Evolutionary conservation across 64 coral and sea anemone genomes (phyloP), one percentile per base, ranked within the genome.

Genomic region (Actinia tenebrosa): DNA sequence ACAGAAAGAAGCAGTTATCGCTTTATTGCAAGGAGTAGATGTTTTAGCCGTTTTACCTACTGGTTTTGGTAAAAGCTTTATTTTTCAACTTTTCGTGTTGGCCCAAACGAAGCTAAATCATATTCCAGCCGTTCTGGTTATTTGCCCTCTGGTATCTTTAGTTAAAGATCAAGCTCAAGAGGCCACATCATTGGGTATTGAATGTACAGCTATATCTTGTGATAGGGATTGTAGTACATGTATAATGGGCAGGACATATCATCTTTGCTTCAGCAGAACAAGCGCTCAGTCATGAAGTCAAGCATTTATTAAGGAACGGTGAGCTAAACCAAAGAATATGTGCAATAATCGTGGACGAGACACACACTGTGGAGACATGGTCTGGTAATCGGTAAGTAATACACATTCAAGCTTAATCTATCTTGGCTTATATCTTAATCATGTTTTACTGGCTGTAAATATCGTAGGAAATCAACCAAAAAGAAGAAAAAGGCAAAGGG

Each of bases 321-420:
- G 30, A 37, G 30, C 30, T 37, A 37, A 37, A 37, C 30, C 30
- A 37, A 37, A 37, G 30, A 37, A 37, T 37, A 37, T 37, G 30
- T 37, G 30, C 30, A 37, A 37, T 37, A 37, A 37, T 92, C 16
- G 80, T 92, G 19, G 78, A 91, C 60, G 79, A 88, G 62, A 61
- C 82, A 15, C 86, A 92, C 58, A 92, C 86, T 60, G 80, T 88
- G 11, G 86, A 92, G 61, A 91, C 90, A 58, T 87, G 85, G 90
- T 71, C 90, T 83, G 90, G 85, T 83, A 91, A 37, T 37, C 30
- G 89, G 78, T 91, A 83, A 68, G 37, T 56, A 25, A 68, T 87
- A 78, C 10, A 44, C 16, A 16, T 63, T 72, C 50, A 37, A 53
- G 66, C 15, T 87, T 68, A 69, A 37, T 37, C 14, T 47, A 87